Evolutionary conservation across 2,113 vertebrate species (phyloP), one percentile per base, ranked within the genome.

Genomic region (Xerus inauris): DNA sequence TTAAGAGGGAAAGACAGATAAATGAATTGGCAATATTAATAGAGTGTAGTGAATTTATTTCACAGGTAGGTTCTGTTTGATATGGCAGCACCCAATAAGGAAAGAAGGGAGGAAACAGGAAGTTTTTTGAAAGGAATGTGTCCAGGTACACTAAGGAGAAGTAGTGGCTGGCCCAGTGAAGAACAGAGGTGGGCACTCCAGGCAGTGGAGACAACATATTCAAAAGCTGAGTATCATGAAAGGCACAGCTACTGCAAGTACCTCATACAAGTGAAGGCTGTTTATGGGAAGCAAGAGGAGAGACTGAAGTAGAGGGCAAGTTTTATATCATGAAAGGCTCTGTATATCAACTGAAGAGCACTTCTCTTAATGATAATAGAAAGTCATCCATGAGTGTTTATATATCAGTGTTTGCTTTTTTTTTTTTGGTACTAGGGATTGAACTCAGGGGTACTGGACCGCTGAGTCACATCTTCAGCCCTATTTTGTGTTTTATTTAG

Each of bases 31-130:
- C 8, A 76, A 26, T 54, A 84, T 83, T 89, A 59, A 81, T 62
- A 71, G 51, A 72, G 45, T 85, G 10, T 94, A 59, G 28, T 67
- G 72, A 62, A 26, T 80, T 95, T 92, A 76, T 96, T 90, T 81
- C 80, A 73, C 81, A 80, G 75, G 75, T 84, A 80, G 65, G 8
- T 90, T 87, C 57, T 87, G 28, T 51, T 87, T 83, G 16, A 67
- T 76, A 64, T 75, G 38, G 32, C 26, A 89, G 35, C 32, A 73
- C 12, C 16, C 22, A 45, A 6, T 47, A 92, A 81, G 64, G 64
- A 71, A 76, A 83, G 17, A 12, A 72, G 62, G 3, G 6, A 79
- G 51, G 65, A 84, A 67, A 42, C n/a, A 71, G 64, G 28, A 42
- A 88, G 3, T 1, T 35, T 79, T 86, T 75, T 87, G 69, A 79